Evolutionary conservation across 2,888 invertebrate species (phyloP).

Genomic region (Drosophila antonietae): DNA sequence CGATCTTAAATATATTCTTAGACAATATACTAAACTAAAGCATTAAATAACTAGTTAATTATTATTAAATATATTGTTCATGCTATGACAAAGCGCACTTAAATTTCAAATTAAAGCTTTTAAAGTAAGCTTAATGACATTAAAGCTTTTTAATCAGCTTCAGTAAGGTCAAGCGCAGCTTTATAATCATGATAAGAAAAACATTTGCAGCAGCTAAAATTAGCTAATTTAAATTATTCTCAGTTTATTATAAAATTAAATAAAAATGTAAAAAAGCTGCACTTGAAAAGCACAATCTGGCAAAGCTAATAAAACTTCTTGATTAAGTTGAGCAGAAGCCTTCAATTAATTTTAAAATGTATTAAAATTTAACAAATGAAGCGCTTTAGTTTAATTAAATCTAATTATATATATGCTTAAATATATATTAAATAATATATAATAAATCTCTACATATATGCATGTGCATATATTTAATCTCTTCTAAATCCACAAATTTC

Average conservation of each 20-base stretch:
- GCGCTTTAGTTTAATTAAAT: not conserved
- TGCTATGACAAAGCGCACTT: conserved; percentile 1
- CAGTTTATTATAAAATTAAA: not conserved
- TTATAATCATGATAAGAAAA: not conserved
- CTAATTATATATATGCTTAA: not conserved
- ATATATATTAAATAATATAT: not conserved
- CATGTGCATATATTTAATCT: not conserved
- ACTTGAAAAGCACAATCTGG: not conserved
- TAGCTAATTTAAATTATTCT: not conserved
- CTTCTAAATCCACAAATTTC: not conserved
- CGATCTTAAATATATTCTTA: no score
- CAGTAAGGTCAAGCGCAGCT: not conserved
- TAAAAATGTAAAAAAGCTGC: not conserved
- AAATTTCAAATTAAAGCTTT: not conserved
- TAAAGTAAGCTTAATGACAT: not conserved
- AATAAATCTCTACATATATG: not conserved
- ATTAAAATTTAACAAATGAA: not conserved
- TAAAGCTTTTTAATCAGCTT: not conserved
- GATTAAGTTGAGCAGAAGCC: not conserved
- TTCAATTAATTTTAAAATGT: not conserved
- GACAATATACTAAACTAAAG: no score
- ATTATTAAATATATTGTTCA: not conserved
- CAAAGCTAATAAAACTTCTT: not conserved
- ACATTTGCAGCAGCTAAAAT: not conserved
- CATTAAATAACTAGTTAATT: no score